Evolutionary conservation across 2,113 vertebrate species (phyloP), one percentile per base, ranked within the genome.

Genomic region (Urocynchramus pylzowi): DNA sequence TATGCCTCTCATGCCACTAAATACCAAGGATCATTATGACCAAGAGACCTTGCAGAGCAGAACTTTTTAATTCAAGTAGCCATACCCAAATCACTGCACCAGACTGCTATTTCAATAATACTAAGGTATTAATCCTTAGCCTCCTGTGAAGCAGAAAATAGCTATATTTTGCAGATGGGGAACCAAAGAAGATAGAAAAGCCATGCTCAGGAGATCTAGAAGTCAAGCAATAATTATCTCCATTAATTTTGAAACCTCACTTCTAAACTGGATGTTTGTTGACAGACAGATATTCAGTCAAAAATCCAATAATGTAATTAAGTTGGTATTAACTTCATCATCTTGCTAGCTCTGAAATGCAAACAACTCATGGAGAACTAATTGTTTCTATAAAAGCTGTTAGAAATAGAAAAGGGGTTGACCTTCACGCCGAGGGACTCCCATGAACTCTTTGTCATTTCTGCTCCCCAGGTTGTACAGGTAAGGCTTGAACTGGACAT

Each of bases 101-200:
- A 80, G 78, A 76, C 1, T 5, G 5, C 68, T 70, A 42, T 50
- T 91, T 94, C 82, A 90, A 0, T 59, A 93, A 93, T 77, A 88
- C 31, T 82, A 53, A 91, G 19, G 65, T 83, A 91, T 84, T 80
- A 89, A 93, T 77, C 64, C 67, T 71, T 56, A 83, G 87, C 31
- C 35, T 94, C 54, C 64, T 86, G 9, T 94, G 85, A 93, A 88
- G 79, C 89, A 93, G 87, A 85, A 96, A 94, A 96, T 94, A 91
- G 35, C 63, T 44, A 35, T 73, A 82, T 89, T 87, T 95, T 95
- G 70, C 74, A 94, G 77, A 78, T 92, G 65, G 74, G 13, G 54
- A 94, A 13, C 28, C 47, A 65, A 93, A 93, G 37, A 68, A 76
- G 63, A 94, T 39, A 83, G 90, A 89, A 95, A 91, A 67, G 33